Conservation (phyloP, 1,140 invertebrate genomes). For the Drosophila nigromelanica region DNA sequence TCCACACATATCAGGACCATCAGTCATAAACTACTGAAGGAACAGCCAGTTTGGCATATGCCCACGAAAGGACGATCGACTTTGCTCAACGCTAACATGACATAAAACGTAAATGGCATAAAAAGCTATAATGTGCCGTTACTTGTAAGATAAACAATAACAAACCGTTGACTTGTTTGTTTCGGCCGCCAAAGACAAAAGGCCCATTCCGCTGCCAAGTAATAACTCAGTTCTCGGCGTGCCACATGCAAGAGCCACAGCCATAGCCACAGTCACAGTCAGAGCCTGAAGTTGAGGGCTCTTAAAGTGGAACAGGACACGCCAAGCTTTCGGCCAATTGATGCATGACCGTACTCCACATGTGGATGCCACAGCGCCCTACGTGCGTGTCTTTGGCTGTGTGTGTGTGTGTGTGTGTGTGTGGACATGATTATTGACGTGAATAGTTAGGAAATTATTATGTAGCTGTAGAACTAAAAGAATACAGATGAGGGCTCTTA, state of each 20-base stretch:
- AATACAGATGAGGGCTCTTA: neutral
- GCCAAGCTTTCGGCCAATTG: constrained; percentile 42
- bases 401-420: neutral
- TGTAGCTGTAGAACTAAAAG: neutral
- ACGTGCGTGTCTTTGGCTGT: constrained; percentile 5
- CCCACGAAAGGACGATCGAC: constrained; percentile 33
- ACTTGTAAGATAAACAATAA: constrained; percentile 76
- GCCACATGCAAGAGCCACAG: constrained; percentile 56
- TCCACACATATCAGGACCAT: constrained; percentile 61
- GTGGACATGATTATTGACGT: constrained; percentile 9
- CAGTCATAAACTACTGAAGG: constrained; percentile 71
- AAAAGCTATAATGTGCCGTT: constrained; percentile 76
- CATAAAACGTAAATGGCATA: constrained; percentile 77
- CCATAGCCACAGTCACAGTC: neutral
- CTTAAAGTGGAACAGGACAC: constrained; percentile 35
- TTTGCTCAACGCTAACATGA: constrained; percentile 58
- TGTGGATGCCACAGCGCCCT: constrained; percentile 19
- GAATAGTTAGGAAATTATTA: constrained; percentile 1
- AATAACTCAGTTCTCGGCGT: constrained; percentile 54
- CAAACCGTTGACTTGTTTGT: constrained; percentile 53
- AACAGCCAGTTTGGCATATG: constrained; percentile 36
- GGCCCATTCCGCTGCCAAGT: constrained; percentile 33
- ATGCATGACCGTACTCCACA: constrained; percentile 34
- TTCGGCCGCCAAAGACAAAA: constrained; percentile 50
- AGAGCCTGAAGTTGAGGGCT: neutral